These are phyloP conservation scores for Macquaria australasica DNA, from an alignment of 2,113 vertebrate genomes.

Conservation along the genomic window DNA sequence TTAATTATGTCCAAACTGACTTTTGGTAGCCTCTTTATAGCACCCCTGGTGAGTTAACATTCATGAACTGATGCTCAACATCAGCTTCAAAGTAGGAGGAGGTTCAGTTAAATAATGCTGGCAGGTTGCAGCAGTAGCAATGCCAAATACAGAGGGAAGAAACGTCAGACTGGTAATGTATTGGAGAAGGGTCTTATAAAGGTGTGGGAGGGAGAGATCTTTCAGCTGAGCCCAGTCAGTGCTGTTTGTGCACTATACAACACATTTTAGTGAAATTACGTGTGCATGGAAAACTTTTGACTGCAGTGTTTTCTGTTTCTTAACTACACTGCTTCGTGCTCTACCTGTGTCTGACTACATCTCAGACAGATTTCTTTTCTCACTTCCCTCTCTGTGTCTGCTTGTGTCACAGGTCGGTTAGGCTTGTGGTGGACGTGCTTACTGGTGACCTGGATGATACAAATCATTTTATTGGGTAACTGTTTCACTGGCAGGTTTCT, in stretches of 20 bases:
- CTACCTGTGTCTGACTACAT: background rate
- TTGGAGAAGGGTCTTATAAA: background rate
- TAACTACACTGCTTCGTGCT: background rate
- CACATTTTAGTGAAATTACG: background rate
- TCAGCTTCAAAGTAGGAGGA: background rate
- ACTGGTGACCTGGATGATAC: background rate
- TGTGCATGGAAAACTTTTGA: background rate
- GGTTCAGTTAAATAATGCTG: background rate
- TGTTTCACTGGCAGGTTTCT: background rate
- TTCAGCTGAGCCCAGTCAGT: background rate
- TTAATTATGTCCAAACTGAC: background rate
- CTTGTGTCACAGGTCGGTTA: background rate
- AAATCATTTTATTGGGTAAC: background rate
- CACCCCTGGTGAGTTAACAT: background rate
- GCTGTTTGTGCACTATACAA: background rate
- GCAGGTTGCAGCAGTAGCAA: background rate
- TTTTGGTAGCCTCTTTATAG: background rate
- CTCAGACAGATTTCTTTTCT: background rate
- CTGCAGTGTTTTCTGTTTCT: background rate
- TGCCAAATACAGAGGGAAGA: background rate
- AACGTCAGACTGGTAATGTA: background rate
- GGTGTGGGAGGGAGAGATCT: background rate
- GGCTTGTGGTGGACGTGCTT: background rate
- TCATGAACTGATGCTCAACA: background rate
- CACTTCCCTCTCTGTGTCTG: conserved; percentile 13